phyloP scores from a whole-genome alignment of 2,113 vertebrate species.

The Leptocoma aspasia region DNA sequence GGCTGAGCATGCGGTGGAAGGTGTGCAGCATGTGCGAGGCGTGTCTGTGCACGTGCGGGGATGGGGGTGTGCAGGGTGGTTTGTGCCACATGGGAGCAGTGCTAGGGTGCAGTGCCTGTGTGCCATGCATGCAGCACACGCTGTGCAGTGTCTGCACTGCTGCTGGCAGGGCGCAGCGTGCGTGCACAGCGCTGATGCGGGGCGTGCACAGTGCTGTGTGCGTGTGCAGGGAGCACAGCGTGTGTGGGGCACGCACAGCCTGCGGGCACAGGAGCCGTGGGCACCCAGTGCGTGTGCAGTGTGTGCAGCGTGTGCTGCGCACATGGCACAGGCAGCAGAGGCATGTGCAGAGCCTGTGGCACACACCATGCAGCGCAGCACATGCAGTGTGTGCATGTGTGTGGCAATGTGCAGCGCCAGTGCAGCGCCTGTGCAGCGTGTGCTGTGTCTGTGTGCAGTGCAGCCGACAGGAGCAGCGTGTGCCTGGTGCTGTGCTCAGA shows the following conservation, averaged over 20 bases:
- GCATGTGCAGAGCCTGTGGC: background rate
- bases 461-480: rapidly evolving
- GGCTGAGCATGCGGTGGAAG: rapidly evolving
- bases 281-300: rapidly evolving
- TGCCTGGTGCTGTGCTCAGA: background rate
- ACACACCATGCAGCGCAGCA: background rate
- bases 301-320: too few relatives aligned
- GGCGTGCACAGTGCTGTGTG: rapidly evolving
- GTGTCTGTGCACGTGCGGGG: rapidly evolving
- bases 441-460: background rate
- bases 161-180: rapidly evolving
- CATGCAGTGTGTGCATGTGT: background rate
- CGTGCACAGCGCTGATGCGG: rapidly evolving
- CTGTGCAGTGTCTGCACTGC: rapidly evolving
- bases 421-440: background rate
- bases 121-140: rapidly evolving
- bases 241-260: rapidly evolving
- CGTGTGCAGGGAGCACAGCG: background rate
- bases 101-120: rapidly evolving
- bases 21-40: rapidly evolving
- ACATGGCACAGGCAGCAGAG: rapidly evolving
- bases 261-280: background rate
- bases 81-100: rapidly evolving
- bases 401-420: background rate
- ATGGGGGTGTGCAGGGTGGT: background rate